Evolutionary conservation across 2,888 invertebrate genomes (phyloP).

Genomic region (Clistopyga incitator): DNA sequence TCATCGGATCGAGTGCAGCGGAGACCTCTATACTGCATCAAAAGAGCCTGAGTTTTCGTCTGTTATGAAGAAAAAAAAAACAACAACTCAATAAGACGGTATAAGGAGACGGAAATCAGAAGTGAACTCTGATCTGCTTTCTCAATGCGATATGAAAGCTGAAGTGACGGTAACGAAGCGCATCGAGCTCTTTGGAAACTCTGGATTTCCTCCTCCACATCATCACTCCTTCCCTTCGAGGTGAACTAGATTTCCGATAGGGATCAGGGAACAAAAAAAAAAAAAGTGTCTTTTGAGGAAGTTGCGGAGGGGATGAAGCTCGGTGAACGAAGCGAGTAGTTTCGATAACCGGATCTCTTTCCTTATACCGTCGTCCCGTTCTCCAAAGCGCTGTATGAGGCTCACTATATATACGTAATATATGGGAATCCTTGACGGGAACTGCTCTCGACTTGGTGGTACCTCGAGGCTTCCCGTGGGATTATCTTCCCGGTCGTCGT

Average conservation of each 20-base stretch:
- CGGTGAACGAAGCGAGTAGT: constrained; percentile 34
- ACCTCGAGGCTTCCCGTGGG: constrained; percentile 26
- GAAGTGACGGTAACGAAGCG: constrained; percentile 55
- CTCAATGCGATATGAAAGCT: constrained; percentile 13
- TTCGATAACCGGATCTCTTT: constrained; percentile 39
- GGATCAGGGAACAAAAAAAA: constrained; percentile 22
- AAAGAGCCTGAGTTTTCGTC: background rate
- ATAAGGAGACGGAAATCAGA: background rate
- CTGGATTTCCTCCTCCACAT: constrained; percentile 3
- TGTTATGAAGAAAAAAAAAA: background rate
- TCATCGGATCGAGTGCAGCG: background rate
- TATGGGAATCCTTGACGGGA: constrained; percentile 16
- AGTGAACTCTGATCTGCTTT: background rate
- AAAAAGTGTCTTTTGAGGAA: constrained; percentile 49
- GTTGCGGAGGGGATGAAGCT: constrained; percentile 24
- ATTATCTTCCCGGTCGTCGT: constrained; percentile 33
- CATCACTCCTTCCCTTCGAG: constrained; percentile 11
- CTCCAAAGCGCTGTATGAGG: background rate
- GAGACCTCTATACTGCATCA: background rate
- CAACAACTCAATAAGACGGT: background rate
- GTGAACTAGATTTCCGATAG: constrained; percentile 36
- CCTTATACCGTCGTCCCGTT: background rate
- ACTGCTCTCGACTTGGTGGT: constrained; percentile 21
- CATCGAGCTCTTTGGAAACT: constrained; percentile 54
- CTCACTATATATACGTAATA: background rate